These are phyloP conservation scores for Hyaena hyaena DNA, from an alignment of 2,113 vertebrate species.

Conservation along the genomic window DNA sequence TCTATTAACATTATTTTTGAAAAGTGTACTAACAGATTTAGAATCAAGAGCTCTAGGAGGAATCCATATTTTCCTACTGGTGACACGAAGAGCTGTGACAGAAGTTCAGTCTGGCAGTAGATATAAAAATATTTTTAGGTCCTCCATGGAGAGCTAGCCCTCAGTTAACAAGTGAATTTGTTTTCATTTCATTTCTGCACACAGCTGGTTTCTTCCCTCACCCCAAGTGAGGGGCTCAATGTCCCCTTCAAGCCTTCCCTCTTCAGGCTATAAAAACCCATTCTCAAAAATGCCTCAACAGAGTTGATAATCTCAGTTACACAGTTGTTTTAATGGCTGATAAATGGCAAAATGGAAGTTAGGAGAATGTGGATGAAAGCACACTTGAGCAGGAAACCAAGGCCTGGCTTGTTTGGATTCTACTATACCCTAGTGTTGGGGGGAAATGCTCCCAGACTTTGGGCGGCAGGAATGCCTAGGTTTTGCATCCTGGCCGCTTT, in stretches of 20 bases:
- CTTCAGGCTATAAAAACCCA: background rate
- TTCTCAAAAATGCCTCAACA: background rate
- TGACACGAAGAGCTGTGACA: constrained; percentile 10
- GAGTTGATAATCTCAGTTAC: background rate
- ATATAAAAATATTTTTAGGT: background rate
- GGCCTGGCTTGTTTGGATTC: background rate
- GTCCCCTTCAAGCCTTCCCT: background rate
- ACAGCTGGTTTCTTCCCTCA: background rate
- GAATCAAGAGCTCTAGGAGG: constrained; percentile 15
- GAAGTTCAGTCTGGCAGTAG: constrained; percentile 30
- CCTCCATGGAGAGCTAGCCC: background rate
- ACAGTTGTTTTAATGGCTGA: background rate
- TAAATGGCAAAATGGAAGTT: background rate
- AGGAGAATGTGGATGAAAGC: background rate
- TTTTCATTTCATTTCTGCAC: background rate
- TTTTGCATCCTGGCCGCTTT: background rate
- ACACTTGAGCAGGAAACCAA: background rate
- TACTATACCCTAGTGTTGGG: background rate
- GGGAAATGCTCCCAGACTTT: background rate
- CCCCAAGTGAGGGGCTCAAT: background rate
- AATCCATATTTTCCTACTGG: background rate
- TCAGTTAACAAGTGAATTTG: background rate
- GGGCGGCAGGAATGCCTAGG: background rate
- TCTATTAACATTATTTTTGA: constrained; percentile 38
- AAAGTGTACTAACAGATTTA: constrained; percentile 34